Conservation (phyloP, 1,140 invertebrate species). For the Drosophila subpulchrella region DNA sequence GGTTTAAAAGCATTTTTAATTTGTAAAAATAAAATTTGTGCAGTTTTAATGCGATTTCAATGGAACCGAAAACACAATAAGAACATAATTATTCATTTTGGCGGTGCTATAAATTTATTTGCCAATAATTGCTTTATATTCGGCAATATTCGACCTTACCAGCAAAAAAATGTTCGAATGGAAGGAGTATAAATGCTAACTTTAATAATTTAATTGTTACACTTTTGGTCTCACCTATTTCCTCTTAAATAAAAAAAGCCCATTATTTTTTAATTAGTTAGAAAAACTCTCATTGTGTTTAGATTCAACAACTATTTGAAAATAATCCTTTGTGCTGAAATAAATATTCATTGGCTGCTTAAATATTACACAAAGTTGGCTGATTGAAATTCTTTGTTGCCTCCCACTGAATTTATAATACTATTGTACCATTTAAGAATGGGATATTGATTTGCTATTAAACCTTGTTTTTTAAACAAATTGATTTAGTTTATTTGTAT, state of each 20-base stretch:
- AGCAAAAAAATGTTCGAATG: conserved; percentile 9
- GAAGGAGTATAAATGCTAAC: not conserved
- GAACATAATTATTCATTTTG: conserved; percentile 37
- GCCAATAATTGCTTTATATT: conserved; percentile 4
- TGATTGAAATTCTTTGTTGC: conserved; percentile 19
- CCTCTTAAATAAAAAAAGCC: not conserved
- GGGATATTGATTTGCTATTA: conserved; percentile 20
- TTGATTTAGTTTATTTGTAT: conserved; percentile 28
- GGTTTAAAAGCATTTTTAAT: conserved; percentile 19
- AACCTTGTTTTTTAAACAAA: conserved; percentile 41
- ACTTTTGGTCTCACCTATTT: conserved; percentile 17
- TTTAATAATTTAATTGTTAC: conserved; percentile 6
- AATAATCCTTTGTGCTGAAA: conserved; percentile 15
- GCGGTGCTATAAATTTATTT: conserved; percentile 28
- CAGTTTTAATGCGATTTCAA: conserved; percentile 29
- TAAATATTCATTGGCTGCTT: conserved; percentile 1
- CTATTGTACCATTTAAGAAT: conserved; percentile 2
- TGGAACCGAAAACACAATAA: conserved; percentile 19
- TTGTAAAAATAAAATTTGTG: conserved; percentile 12
- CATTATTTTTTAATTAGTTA: conserved; percentile 6
- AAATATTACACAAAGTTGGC: not conserved
- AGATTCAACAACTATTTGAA: conserved; percentile 8
- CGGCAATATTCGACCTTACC: not conserved
- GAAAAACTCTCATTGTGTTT: conserved; percentile 5
- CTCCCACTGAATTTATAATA: not conserved